phyloP scores from a whole-genome alignment of 2,888 invertebrate genomes.

The Lasioglossum oenotherae region DNA sequence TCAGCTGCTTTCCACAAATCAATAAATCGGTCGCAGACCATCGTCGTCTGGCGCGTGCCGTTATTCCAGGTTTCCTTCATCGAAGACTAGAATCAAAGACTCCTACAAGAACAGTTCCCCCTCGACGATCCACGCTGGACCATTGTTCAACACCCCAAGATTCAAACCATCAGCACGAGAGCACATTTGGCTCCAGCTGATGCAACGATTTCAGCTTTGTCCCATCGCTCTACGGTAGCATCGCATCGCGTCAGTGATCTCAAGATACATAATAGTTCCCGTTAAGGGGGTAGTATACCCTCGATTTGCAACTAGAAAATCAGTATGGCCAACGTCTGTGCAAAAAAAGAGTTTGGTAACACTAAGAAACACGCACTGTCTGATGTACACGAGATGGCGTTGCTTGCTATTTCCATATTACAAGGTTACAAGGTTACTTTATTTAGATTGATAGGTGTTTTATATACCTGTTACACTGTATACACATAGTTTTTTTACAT shows the following conservation, averaged over 20 bases:
- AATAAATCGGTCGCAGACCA: conserved; percentile 78
- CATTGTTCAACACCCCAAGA: conserved; percentile 67
- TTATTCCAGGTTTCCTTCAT: conserved; percentile 69
- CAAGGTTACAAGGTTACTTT: no score
- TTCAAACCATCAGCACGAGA: conserved; percentile 53
- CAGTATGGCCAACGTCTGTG: no score
- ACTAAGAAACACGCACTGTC: no score
- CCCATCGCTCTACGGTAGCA: conserved; percentile 14
- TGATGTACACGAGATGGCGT: no score
- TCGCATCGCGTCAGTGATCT: conserved; percentile 15
- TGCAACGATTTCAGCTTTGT: conserved; percentile 40
- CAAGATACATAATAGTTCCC: not conserved
- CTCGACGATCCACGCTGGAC: conserved; percentile 57
- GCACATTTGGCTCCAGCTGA: conserved; percentile 66
- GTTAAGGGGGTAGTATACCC: no score
- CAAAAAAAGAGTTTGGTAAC: no score
- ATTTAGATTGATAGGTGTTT: no score
- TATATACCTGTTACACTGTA: no score
- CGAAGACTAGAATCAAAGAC: conserved; percentile 69
- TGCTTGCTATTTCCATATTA: no score
- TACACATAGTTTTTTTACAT: no score
- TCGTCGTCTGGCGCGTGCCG: conserved; percentile 81
- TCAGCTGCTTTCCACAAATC: conserved; percentile 73
- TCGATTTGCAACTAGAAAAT: no score
- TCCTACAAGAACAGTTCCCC: conserved; percentile 57